Conservation (phyloP, 2,113 vertebrate species). For the Accipiter virgatus region DNA sequence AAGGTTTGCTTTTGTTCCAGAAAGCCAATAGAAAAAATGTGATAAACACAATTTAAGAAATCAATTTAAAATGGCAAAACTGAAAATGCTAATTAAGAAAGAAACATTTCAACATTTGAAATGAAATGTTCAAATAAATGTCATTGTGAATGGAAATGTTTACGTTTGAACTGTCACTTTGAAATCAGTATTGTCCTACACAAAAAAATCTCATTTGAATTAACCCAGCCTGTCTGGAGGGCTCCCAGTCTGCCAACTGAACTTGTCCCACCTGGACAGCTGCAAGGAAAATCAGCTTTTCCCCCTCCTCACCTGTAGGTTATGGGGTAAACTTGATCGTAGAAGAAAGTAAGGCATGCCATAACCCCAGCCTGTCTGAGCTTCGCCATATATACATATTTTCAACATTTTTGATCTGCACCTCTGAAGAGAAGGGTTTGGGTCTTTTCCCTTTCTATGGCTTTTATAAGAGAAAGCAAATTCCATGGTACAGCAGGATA, state of each 20-base stretch:
- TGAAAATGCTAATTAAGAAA: background rate
- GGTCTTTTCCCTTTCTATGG: background rate
- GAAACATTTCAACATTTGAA: background rate
- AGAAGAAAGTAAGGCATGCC: background rate
- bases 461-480: background rate
- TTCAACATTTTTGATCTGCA: background rate
- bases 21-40: background rate
- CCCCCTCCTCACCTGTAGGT: fast-evolving
- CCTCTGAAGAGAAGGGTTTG: background rate
- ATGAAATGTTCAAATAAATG: background rate
- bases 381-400: too few species aligned
- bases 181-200: background rate
- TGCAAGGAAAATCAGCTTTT: background rate
- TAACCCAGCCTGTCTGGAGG: background rate
- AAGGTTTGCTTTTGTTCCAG: background rate
- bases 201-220: background rate
- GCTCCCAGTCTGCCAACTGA: background rate
- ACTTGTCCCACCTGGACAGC: fast-evolving
- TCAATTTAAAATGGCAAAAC: background rate
- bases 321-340: background rate
- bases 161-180: background rate
- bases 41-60: background rate
- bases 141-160: background rate
- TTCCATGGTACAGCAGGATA: background rate
- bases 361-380: background rate